Percentiles rank a stretch among this genome's conserved stretches.
phyloP scores from a whole-genome alignment of 2,797 vertebrate species.

The Danio tinwini region DNA sequence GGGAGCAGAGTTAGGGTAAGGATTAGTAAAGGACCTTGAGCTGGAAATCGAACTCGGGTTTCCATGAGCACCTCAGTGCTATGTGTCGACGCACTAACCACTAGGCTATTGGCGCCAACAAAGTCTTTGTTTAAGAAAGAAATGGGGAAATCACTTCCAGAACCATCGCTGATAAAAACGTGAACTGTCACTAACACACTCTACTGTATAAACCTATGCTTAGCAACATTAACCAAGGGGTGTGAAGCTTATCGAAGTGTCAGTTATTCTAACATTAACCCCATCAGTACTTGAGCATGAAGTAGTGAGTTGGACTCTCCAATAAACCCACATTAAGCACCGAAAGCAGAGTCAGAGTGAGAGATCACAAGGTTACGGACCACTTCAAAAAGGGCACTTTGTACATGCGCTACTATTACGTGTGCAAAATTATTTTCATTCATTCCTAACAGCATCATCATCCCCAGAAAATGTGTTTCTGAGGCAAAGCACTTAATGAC shows the following conservation, averaged over 20 bases:
- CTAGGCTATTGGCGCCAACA: too few species aligned
- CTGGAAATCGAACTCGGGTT: too few species aligned
- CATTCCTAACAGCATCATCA: not conserved
- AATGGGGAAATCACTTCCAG: too few species aligned
- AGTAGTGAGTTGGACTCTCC: not conserved
- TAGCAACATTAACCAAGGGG: not conserved
- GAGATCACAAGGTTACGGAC: not conserved
- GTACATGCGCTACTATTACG: not conserved
- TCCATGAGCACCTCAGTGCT: too few species aligned
- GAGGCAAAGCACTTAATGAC: not conserved
- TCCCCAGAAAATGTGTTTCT: not conserved
- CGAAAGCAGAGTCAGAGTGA: not conserved
- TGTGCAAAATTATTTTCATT: conserved; percentile 15
- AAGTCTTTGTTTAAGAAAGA: too few species aligned
- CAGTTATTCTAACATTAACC: not conserved
- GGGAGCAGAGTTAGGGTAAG: too few species aligned
- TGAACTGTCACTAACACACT: too few species aligned
- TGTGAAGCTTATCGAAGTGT: not conserved
- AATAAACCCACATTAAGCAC: not conserved
- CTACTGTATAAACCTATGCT: not conserved
- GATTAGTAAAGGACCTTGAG: too few species aligned
- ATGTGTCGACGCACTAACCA: too few species aligned
- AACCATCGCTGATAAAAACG: too few species aligned
- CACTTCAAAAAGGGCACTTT: conserved; percentile 5
- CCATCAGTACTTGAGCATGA: not conserved